Conservation (phyloP, 2,888 invertebrate genomes). For the Parnassius mnemosyne region DNA sequence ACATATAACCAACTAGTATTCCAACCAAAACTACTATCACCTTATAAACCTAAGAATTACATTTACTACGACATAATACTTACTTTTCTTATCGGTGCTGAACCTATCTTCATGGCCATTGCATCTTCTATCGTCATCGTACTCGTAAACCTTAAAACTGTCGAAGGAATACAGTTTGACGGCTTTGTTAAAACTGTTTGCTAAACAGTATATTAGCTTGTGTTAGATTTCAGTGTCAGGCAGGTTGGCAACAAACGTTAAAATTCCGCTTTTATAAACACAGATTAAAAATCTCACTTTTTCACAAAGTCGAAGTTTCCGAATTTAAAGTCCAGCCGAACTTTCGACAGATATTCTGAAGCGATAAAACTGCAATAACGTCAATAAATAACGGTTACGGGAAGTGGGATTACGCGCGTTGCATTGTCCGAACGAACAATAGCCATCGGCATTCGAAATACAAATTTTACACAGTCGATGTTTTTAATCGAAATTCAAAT, state of each 20-base stretch:
- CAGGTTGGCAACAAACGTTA: slow-evolving; percentile 17
- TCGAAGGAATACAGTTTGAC: slow-evolving; percentile 80
- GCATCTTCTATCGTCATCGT: slow-evolving; percentile 69
- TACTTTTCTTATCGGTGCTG: slow-evolving; percentile 69
- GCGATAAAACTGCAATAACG: slow-evolving; percentile 44
- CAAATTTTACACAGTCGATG: slow-evolving; percentile 39
- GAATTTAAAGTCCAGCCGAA: slow-evolving; percentile 27
- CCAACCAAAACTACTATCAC: too few relatives aligned
- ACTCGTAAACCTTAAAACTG: slow-evolving; percentile 76
- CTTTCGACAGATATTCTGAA: slow-evolving; percentile 48
- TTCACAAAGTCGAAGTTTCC: slow-evolving; percentile 16
- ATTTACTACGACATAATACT: slow-evolving; percentile 37
- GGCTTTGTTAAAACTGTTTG: slow-evolving; percentile 47
- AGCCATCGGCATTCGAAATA: slow-evolving; percentile 34
- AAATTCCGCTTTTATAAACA: slow-evolving; percentile 9
- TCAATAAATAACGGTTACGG: slow-evolving; percentile 48
- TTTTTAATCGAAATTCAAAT: slow-evolving; percentile 39
- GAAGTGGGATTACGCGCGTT: slow-evolving; percentile 59
- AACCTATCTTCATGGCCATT: slow-evolving; percentile 70
- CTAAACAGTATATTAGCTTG: slow-evolving; percentile 32
- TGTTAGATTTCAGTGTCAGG: slow-evolving; percentile 31
- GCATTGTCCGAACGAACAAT: slow-evolving; percentile 63
- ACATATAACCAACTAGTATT: too few relatives aligned
- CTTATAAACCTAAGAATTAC: too few relatives aligned
- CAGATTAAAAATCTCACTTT: slow-evolving; percentile 29